phyloP scores from a whole-genome alignment of 1,140 invertebrate genomes.

The Orchestia grillus region DNA sequence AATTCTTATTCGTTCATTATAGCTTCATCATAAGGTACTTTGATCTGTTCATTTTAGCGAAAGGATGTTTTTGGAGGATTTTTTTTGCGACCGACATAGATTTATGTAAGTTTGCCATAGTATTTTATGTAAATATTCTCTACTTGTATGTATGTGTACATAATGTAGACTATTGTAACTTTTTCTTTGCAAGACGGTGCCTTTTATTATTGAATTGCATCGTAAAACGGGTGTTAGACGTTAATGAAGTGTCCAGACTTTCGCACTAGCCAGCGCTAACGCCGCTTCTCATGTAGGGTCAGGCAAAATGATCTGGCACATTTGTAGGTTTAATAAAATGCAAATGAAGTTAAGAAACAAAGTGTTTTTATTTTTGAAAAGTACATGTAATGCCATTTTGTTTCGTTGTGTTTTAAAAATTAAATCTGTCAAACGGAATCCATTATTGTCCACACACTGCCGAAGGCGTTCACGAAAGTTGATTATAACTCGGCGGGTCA shows the following conservation, averaged over 20 bases:
- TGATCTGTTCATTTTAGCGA: not conserved
- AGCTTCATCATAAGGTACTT: not conserved
- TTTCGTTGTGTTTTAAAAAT: too few species aligned
- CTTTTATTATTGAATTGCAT: not conserved
- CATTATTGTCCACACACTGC: too few species aligned
- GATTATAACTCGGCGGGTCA: too few species aligned
- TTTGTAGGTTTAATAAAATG: too few species aligned
- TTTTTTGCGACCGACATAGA: not conserved
- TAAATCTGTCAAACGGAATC: too few species aligned
- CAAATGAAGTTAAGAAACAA: too few species aligned
- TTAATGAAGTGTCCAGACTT: not conserved
- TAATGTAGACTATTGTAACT: conserved; percentile 3
- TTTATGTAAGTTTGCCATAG: not conserved
- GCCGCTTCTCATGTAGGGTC: too few species aligned
- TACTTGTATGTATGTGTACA: conserved; percentile 39
- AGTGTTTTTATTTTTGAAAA: too few species aligned
- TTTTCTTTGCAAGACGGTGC: not conserved
- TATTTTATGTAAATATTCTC: not conserved
- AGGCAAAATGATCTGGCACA: too few species aligned
- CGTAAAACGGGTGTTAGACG: conserved; percentile 27
- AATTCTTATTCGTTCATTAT: not conserved
- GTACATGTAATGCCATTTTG: too few species aligned
- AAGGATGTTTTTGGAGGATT: not conserved
- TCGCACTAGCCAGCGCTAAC: not conserved
- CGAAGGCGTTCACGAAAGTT: too few species aligned